Evolutionary conservation across 2,113 vertebrate genomes (phyloP).

Genomic region (Pipa parva): DNA sequence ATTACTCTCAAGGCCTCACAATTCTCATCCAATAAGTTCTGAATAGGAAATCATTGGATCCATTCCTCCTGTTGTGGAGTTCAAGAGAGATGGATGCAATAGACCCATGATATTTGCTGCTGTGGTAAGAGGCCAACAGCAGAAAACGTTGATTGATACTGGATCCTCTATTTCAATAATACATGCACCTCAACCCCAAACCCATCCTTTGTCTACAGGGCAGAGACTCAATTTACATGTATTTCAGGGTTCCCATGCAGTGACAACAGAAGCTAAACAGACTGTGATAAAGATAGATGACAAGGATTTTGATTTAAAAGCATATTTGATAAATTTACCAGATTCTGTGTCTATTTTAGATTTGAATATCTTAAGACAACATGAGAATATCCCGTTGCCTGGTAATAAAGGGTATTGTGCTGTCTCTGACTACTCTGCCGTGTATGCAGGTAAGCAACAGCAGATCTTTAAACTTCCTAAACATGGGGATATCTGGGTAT

Average conservation of each 20-base stretch:
- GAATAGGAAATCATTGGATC: not conserved
- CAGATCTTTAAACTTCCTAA: not conserved
- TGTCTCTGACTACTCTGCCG: not conserved
- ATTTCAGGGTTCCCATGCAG: not conserved
- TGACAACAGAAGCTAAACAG: too few relatives aligned
- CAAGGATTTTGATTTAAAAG: too few relatives aligned
- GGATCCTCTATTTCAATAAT: not conserved
- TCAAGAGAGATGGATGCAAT: not conserved
- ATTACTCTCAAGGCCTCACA: not conserved
- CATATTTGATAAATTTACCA: too few relatives aligned
- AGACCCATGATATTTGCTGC: not conserved
- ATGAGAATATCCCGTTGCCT: too few relatives aligned
- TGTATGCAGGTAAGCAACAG: not conserved
- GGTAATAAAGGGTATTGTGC: not conserved
- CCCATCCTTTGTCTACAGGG: not conserved
- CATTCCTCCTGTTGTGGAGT: not conserved
- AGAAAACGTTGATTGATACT: not conserved
- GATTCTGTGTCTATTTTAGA: too few relatives aligned
- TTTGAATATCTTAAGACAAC: too few relatives aligned
- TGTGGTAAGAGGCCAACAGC: not conserved
- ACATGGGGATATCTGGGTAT: not conserved
- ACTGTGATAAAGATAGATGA: too few relatives aligned
- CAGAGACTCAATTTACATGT: not conserved
- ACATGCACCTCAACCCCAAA: not conserved
- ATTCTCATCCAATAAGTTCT: too few relatives aligned